phyloP scores from a whole-genome alignment of 1,140 invertebrate species.

The Spodoptera litura region DNA sequence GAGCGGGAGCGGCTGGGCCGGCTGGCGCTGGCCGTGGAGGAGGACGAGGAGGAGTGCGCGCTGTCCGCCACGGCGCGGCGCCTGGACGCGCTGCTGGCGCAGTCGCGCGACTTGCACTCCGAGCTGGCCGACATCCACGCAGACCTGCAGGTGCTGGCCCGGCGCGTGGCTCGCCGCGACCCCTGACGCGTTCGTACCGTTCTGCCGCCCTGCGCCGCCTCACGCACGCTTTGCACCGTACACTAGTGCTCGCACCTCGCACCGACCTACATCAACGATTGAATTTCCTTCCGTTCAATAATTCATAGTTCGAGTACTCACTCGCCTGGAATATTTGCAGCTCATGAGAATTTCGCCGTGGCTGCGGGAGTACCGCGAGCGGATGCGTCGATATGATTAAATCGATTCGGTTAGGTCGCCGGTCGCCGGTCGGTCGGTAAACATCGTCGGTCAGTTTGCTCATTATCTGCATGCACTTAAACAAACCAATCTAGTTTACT shows the following conservation, averaged over 20 bases:
- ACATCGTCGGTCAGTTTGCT: neutral
- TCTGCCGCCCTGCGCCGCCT: constrained; percentile 57
- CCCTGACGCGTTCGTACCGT: constrained; percentile 80
- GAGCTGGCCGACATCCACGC: constrained; percentile 82
- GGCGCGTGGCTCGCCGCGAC: constrained; percentile 75
- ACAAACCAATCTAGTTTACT: constrained; percentile 5
- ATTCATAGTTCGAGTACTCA: constrained; percentile 1
- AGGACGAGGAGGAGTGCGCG: constrained; percentile 75
- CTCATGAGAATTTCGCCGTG: neutral
- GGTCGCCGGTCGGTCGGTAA: neutral
- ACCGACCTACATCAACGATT: constrained; percentile 3
- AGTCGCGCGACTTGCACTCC: constrained; percentile 79
- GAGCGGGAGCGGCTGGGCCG: constrained; percentile 79
- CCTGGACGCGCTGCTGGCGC: constrained; percentile 79
- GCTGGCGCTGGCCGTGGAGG: constrained; percentile 80
- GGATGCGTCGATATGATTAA: constrained; percentile 5
- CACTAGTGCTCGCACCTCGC: neutral
- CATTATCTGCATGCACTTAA: constrained; percentile 25
- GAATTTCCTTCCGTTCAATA: constrained; percentile 28
- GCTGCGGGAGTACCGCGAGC: neutral
- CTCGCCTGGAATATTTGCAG: neutral
- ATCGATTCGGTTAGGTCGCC: neutral
- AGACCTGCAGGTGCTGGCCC: constrained; percentile 84
- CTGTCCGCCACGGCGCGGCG: constrained; percentile 74
- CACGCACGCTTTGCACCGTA: constrained; percentile 39